A percentile compares a stretch with the other conserved stretches of the same genome.
Evolutionary conservation across 2,113 vertebrate species (phyloP).

Genomic region (Callaeas wilsoni): DNA sequence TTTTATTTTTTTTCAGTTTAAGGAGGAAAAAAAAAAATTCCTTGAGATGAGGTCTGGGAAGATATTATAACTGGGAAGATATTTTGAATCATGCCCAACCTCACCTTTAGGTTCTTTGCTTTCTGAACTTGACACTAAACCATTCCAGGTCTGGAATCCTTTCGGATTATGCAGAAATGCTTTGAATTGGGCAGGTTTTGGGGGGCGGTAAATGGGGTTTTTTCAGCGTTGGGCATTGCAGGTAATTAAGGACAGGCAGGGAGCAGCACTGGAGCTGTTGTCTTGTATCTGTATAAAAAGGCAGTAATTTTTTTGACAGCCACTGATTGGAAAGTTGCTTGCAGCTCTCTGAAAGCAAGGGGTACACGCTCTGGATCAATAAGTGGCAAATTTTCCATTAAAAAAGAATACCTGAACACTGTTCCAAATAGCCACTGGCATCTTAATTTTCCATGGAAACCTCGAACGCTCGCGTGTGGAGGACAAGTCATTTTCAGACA

Average conservation of each 20-base stretch:
- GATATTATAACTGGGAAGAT: background rate
- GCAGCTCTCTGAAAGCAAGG: constrained; percentile 81
- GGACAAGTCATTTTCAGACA: constrained; percentile 79
- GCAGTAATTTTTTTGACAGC: constrained; percentile 89
- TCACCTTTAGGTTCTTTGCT: background rate
- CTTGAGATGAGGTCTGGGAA: background rate
- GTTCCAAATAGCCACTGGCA: constrained; percentile 90
- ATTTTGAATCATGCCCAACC: background rate
- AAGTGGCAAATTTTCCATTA: constrained; percentile 98
- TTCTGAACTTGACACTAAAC: background rate
- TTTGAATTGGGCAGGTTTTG: background rate
- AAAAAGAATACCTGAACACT: constrained; percentile 90
- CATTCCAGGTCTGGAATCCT: background rate
- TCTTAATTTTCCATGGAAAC: constrained; percentile 78
- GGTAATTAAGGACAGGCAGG: constrained; percentile 68
- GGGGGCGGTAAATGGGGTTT: background rate
- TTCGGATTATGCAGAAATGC: background rate
- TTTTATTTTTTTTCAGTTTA: background rate
- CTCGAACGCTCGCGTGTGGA: constrained; percentile 64
- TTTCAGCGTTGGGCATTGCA: background rate
- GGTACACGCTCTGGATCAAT: constrained; percentile 93
- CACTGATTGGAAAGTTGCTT: constrained; percentile 92
- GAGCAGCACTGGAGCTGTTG: constrained; percentile 53
- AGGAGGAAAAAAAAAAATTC: background rate
- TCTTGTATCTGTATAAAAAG: constrained; percentile 78